Evolutionary conservation across 2,888 invertebrate species (phyloP), one percentile per base, ranked within the genome.

Genomic region (Cheilosia variabilis): DNA sequence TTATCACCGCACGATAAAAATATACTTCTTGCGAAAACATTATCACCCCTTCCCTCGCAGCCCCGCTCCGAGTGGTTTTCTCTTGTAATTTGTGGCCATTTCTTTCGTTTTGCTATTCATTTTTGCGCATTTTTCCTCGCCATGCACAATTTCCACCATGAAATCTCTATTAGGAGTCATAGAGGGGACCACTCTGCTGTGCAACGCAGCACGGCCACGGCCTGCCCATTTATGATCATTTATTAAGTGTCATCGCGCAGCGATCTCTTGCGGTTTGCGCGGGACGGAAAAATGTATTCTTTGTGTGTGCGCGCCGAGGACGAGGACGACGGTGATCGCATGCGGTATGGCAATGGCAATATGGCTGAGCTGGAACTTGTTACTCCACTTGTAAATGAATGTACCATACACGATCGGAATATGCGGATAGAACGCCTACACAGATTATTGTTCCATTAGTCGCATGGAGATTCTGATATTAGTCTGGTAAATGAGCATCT

Each of bases 171-270:
- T 86, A 86, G 81, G 76, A 79, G 78, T 73, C 37, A 37, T 13
- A 37, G 66, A 55, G 68, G 68, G 31, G 66, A 77, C 66, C 63
- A 34, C 57, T 41, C 65, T 17, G 73, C 58, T 31, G 45, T 31
- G 45, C 62, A 58, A 71, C 71, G 66, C 76, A 66, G 69, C 79
- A 80, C 50, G 81, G 72, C 47, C 63, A 63, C 52, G 62, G 71
- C 68, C 58, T 63, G 72, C 71, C 77, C 86, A 77, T 86, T 86
- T 86, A 86, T 86, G 90, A 91, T 91, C 91, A 91, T 91, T 91
- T 91, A 91, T 91, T 91, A 91, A 91, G 91, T 91, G 91, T 91
- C 91, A 91, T 90, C 90, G 89, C 88, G 87, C 60, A 62, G 52
- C 69, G 69, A 78, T 78, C 72, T 72, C 68, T 80, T 57, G 55